These are phyloP conservation scores for Timandra comae DNA, from an alignment of 2,888 invertebrate genomes.

Conservation along the genomic window DNA sequence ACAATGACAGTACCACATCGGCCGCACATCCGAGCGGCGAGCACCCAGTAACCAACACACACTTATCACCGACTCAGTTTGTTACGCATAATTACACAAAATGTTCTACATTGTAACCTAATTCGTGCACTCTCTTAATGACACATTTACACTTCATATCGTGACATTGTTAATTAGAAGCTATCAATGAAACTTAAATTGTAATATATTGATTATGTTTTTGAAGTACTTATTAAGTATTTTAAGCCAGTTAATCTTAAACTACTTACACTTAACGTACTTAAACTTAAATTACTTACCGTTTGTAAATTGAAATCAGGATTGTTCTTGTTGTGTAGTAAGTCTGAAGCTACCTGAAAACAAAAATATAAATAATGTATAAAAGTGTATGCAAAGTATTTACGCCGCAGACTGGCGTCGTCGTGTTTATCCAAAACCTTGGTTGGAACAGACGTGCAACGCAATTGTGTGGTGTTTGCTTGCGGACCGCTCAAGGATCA, in stretches of 20 bases:
- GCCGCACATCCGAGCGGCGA: conserved; percentile 22
- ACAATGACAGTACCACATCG: conserved; percentile 18
- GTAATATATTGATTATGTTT: not conserved
- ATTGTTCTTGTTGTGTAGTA: too few relatives aligned
- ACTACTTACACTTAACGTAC: too few relatives aligned
- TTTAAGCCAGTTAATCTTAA: too few relatives aligned
- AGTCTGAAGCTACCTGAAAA: conserved; percentile 1
- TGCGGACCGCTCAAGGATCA: conserved; percentile 36
- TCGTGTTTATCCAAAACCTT: conserved; percentile 34
- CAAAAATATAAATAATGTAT: conserved; percentile 5
- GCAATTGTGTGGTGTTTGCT: conserved; percentile 28
- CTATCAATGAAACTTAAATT: conserved; percentile 1
- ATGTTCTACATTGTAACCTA: conserved; percentile 27
- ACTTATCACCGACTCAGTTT: conserved; percentile 49
- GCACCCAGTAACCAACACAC: conserved; percentile 26
- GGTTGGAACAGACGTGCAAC: conserved; percentile 30
- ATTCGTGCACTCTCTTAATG: conserved; percentile 24
- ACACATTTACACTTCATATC: conserved; percentile 7
- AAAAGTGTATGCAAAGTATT: conserved; percentile 10
- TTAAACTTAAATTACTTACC: too few relatives aligned
- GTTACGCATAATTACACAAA: conserved; percentile 42
- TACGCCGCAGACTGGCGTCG: conserved; percentile 21
- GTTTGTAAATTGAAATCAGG: too few relatives aligned
- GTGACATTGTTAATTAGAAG: conserved; percentile 6
- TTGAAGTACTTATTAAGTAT: not conserved